A percentile compares a stretch with the other conserved stretches of the same genome.
phyloP scores from a whole-genome alignment of 2,113 vertebrate genomes.

The Chlorodrepanis virens region DNA sequence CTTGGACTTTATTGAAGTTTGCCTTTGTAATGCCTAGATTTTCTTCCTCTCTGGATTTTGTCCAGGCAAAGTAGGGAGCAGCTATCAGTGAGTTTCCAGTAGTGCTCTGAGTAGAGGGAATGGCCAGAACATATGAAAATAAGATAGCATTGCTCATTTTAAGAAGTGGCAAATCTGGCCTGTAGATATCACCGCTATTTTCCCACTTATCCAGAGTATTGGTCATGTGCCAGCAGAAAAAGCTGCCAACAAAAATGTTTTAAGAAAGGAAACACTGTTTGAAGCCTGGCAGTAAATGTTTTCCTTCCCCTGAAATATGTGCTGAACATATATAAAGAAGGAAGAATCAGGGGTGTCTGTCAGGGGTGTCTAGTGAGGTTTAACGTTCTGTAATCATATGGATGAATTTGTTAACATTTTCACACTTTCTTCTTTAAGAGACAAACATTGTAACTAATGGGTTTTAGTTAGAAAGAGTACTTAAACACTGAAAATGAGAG shows the following conservation, averaged over 20 bases:
- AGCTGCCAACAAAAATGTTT: conserved; percentile 30
- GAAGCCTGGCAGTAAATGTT: conserved; percentile 12
- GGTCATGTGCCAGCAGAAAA: neutral
- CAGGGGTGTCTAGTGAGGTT: neutral
- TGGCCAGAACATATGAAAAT: neutral
- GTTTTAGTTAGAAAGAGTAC: neutral
- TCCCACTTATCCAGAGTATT: neutral
- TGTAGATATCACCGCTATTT: neutral
- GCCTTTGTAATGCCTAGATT: neutral
- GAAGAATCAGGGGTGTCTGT: neutral
- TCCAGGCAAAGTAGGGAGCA: neutral
- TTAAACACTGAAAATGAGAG: neutral
- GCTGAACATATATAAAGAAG: neutral
- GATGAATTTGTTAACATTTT: neutral
- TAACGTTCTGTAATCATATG: neutral
- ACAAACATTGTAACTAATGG: neutral
- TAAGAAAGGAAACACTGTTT: conserved; percentile 27
- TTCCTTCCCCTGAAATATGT: neutral
- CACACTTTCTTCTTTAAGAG: neutral
- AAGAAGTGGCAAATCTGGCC: conserved; percentile 9
- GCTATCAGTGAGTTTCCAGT: neutral
- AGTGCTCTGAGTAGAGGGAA: neutral
- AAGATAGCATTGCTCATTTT: neutral
- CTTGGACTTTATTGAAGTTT: neutral
- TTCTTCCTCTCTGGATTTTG: neutral